Base-by-base conservation (phyloP, 2,888 invertebrate species). In the Drosophila diplacantha region DNA sequence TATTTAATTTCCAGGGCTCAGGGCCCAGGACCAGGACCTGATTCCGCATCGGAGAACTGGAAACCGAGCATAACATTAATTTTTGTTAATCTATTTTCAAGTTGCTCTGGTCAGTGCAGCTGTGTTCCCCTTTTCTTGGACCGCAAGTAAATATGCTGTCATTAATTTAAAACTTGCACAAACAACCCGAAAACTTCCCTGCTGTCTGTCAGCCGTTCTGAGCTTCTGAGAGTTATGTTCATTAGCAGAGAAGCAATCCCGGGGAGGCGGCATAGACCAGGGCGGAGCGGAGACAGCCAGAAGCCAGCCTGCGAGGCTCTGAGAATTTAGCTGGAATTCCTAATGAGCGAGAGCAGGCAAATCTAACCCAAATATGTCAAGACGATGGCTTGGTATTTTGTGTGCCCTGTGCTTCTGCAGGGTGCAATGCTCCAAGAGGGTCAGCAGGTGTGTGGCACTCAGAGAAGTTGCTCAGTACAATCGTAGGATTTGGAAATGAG, bases 41-140 rank as follows among this genome's bases (percentile, higher is more conserved):
- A 64, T 60, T 63, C 59, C 57, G 59, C 43, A 46, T 44, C 54
- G 41, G 41, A 62, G 61, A 44, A 34, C 55, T 64, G 56, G 52
- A 71, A 69, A 59, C 69, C 67, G 63, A 71, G 73, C 65, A 66
- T 74, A 75, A 73, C 80, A 81, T 81, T 81, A 81, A 82, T 81
- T 82, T 81, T 81, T 82, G 83, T 73, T 81, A 82, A 81, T 81
- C 80, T 78, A 78, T 78, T 82, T 75, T 73, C 71, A 74, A 72
- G 81, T 59, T 51, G 64, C 35, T 78, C 68, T 73, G 80, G 80
- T 74, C 68, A 61, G 49, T 49, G 46, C 46, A 55, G 54, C 44
- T 54, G 51, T 29, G 49, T 52, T 34, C 29, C 56, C 44, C 35
- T 34, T 52, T 66, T 29, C 43, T 38, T 18, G 49, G 46, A 67